Evolutionary conservation across 2,888 invertebrate genomes (phyloP).

Genomic region (Rhaphigaster nebulosa): DNA sequence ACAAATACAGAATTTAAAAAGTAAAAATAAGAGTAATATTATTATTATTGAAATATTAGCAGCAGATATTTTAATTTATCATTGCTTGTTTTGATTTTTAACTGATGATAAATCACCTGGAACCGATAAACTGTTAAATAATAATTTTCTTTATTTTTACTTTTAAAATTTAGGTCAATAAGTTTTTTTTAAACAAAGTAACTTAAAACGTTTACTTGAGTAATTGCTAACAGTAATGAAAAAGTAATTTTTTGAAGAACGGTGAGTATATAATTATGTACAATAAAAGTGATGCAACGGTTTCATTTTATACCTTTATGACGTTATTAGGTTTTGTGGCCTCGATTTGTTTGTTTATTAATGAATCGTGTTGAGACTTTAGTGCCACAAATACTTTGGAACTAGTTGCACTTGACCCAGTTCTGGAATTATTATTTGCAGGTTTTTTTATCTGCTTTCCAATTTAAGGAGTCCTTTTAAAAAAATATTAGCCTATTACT

Average conservation of each 20-base stretch:
- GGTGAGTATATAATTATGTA: neutral
- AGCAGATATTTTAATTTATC: too few species aligned
- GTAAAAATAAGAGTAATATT: too few species aligned
- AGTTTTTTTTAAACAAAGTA: neutral
- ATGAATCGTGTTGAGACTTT: slow-evolving; percentile 20
- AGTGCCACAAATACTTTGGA: slow-evolving; percentile 1
- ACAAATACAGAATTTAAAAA: too few species aligned
- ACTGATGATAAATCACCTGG: too few species aligned
- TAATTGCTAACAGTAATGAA: neutral
- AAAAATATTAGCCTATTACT: neutral
- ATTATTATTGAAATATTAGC: too few species aligned
- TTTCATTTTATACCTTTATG: neutral
- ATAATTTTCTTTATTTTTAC: too few species aligned
- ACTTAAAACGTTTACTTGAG: neutral
- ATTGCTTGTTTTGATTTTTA: too few species aligned
- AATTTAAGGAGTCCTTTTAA: neutral
- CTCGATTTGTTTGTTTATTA: slow-evolving; percentile 31
- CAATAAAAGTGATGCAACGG: neutral
- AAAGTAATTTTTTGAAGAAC: neutral
- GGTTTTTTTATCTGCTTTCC: neutral
- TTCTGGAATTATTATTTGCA: slow-evolving; percentile 21
- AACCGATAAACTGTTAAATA: too few species aligned
- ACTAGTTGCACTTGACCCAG: slow-evolving; percentile 12
- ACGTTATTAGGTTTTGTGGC: neutral
- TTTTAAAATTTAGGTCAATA: too few species aligned